Percentiles rank a stretch among this genome's conserved stretches.
These are phyloP conservation scores for Galendromus occidentalis DNA, from an alignment of 1,140 invertebrate species.

Conservation along the genomic window DNA sequence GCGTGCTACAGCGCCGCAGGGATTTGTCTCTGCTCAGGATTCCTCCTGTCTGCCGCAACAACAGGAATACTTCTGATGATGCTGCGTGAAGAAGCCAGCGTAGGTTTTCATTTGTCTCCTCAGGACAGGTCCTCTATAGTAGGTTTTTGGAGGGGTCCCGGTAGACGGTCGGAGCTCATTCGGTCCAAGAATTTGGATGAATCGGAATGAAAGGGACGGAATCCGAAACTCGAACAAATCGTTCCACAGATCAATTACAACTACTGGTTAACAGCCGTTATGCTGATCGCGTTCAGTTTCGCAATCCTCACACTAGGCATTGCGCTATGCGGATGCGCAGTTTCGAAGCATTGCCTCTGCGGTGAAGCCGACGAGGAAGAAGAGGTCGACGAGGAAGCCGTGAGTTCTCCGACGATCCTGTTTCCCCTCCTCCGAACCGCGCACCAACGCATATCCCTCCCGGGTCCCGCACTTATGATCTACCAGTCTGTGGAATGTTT, in stretches of 20 bases:
- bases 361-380: not conserved
- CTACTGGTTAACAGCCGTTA: not conserved
- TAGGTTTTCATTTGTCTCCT: not conserved
- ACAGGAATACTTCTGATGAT: not conserved
- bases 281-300: not conserved
- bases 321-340: not conserved
- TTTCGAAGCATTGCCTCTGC: not conserved
- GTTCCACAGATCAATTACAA: not conserved
- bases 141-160: too few relatives aligned
- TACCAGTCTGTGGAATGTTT: too few relatives aligned
- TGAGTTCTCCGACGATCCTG: too few relatives aligned
- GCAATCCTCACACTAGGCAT: not conserved
- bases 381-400: not conserved
- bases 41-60: not conserved
- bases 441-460: too few relatives aligned
- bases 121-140: too few relatives aligned
- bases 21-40: slow-evolving; percentile 4
- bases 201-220: too few relatives aligned
- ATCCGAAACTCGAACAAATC: too few relatives aligned
- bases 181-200: too few relatives aligned
- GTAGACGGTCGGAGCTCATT: too few relatives aligned
- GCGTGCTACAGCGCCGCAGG: not conserved
- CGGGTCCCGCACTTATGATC: too few relatives aligned
- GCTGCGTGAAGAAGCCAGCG: not conserved
- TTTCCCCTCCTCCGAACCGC: too few relatives aligned